These are phyloP conservation scores for Eulemur coronatus DNA, from an alignment of 2,797 vertebrate species.

Conservation along the genomic window DNA sequence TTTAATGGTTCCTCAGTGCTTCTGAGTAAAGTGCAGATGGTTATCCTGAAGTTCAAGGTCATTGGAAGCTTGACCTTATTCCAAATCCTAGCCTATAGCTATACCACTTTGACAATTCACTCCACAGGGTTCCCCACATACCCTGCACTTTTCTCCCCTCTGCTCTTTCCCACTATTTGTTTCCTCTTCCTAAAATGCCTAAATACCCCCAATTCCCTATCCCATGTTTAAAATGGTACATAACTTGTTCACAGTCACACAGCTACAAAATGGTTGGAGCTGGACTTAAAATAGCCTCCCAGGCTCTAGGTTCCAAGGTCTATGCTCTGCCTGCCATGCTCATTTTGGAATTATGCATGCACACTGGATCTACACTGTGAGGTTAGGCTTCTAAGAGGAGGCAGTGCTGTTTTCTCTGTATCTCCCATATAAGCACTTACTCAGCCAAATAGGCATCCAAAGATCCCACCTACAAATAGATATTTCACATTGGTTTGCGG, in stretches of 20 bases:
- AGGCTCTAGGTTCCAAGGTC: not conserved
- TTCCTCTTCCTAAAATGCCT: not conserved
- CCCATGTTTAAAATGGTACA: not conserved
- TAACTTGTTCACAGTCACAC: not conserved
- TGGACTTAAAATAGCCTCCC: not conserved
- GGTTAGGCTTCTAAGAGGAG: not conserved
- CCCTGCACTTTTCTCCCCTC: too few relatives aligned
- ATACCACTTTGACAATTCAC: not conserved
- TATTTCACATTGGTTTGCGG: not conserved
- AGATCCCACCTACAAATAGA: not conserved
- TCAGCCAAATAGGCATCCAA: too few relatives aligned
- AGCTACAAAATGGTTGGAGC: not conserved
- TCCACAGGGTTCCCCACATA: not conserved
- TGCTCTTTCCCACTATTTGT: not conserved
- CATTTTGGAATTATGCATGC: not conserved
- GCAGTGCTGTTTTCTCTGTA: not conserved
- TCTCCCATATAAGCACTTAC: not conserved
- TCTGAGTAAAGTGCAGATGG: not conserved
- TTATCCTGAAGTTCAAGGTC: not conserved
- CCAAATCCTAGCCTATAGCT: too few relatives aligned
- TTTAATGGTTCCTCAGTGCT: not conserved
- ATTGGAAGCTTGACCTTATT: not conserved
- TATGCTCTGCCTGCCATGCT: accelerated
- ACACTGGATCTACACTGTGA: not conserved
- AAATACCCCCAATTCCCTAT: not conserved